These are phyloP conservation scores for Borostomias antarcticus DNA, from an alignment of 2,797 vertebrate species.

Conservation along the genomic window DNA sequence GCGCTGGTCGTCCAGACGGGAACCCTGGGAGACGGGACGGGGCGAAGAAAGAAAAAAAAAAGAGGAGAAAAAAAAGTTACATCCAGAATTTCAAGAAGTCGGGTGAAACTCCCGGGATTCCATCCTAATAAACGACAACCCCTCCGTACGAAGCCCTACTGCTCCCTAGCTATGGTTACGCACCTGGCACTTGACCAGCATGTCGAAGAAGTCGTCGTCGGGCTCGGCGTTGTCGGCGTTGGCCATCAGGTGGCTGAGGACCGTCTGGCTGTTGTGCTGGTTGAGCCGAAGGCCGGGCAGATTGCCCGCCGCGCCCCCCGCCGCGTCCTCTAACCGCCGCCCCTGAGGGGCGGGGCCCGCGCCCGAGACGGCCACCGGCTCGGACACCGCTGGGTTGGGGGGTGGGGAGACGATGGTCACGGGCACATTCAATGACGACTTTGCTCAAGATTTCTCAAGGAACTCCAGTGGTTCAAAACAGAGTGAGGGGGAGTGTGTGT, in stretches of 20 bases:
- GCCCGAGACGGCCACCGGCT: constrained; percentile 77
- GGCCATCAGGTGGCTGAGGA: constrained; percentile 84
- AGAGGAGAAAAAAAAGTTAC: background rate
- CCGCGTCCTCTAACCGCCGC: constrained; percentile 83
- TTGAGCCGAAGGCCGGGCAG: constrained; percentile 85
- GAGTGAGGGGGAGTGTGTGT: background rate
- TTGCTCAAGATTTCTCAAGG: background rate
- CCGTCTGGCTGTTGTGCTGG: constrained; percentile 68
- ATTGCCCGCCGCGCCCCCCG: constrained; percentile 72
- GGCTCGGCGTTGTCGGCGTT: constrained; percentile 77
- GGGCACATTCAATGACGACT: background rate
- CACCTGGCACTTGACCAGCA: constrained; percentile 94
- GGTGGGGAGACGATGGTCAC: background rate
- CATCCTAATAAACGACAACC: no score
- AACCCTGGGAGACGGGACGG: constrained; percentile 86
- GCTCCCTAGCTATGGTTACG: background rate
- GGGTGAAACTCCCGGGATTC: background rate
- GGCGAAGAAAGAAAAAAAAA: background rate
- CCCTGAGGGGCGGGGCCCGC: constrained; percentile 80
- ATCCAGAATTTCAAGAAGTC: background rate
- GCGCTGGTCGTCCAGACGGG: constrained; percentile 95
- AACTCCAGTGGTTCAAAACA: background rate
- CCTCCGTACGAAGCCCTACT: background rate
- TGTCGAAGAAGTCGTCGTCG: constrained; percentile 94
- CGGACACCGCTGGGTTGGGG: constrained; percentile 73